Base-by-base conservation (phyloP, 2,797 vertebrate species). In the Sebastes diaconus region DNA sequence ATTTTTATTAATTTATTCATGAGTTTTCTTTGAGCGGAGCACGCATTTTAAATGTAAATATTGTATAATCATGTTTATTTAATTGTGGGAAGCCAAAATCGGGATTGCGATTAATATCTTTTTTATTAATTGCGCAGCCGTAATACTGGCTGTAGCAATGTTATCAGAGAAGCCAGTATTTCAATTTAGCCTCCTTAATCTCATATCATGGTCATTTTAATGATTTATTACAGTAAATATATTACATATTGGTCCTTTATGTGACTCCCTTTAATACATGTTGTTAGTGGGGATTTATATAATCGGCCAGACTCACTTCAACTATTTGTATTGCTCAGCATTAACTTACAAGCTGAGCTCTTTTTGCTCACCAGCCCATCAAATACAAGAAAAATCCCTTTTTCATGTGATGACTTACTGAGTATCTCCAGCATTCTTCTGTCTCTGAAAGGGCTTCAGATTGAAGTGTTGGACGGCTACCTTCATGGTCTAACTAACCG, bases 401-500 rank as follows among this genome's bases (percentile, higher is more conserved):
- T 71, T 59, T 67, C 30, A 30, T 65, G 34, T 22, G 46, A 27
- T 59, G 52, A 57, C n/a, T 52, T 77, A 9, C 42, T n/a, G 25
- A 1, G 4, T 5, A 14, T 58, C 66, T 34, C 22, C 32, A 59
- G 60, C 27, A 8, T 30, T 66, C 60, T 25, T 76, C 24, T 39
- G 22, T 54, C 58, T 68, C 46, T 75, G 22, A 36, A 36, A 5
- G 14, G 59, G 27, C 64, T 73, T 39, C 6, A 58, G 34, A 69
- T 57, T 57, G 64, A 78, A 59, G 84, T 71, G 73, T 63, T 57
- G 63, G 63, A 50, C 46, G 22, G 68, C 27, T 70, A 27, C 74
- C 65, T 80, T 75, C 77, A 77, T 84, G 79, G 73, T 86, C 66
- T 65, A 50, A 80, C 63, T 66, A 50, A 66, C 73, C 68, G 60